These are phyloP conservation scores for Anarsia innoxiella DNA, from an alignment of 2,888 invertebrate genomes.

Conservation along the genomic window DNA sequence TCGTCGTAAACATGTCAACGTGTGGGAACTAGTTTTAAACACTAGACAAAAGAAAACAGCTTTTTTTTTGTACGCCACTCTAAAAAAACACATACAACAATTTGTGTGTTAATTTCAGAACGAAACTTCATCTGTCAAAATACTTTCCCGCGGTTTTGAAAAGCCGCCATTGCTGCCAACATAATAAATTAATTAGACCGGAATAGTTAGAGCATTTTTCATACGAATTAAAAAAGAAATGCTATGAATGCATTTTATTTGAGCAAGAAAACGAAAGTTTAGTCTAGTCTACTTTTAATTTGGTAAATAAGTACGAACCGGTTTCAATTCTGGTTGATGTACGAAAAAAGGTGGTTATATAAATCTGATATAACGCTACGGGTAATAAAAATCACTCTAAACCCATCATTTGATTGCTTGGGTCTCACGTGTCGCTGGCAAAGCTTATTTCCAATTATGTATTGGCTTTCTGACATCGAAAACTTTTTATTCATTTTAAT, in stretches of 20 bases:
- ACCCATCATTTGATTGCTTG: no score
- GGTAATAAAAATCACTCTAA: background rate
- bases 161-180: background rate
- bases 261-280: slow-evolving; percentile 9
- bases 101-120: no score
- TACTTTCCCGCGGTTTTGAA: background rate
- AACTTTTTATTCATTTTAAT: no score
- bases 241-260: slow-evolving; percentile 1
- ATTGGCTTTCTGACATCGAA: no score
- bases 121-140: background rate
- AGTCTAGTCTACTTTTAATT: slow-evolving; percentile 10
- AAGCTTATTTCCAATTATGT: no score
- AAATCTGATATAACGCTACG: slow-evolving; percentile 8
- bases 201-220: slow-evolving; percentile 2
- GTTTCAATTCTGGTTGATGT: slow-evolving; percentile 4
- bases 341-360: slow-evolving; percentile 10
- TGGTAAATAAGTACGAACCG: slow-evolving; percentile 10
- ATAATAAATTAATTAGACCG: background rate
- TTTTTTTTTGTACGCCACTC: background rate
- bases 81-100: no score
- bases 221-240: slow-evolving; percentile 4
- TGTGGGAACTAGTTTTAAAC: slow-evolving; percentile 5
- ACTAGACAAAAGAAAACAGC: slow-evolving; percentile 1
- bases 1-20: slow-evolving; percentile 4
- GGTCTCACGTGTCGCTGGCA: no score